These are phyloP conservation scores for Palaemon carinicauda DNA, from an alignment of 1,140 invertebrate species.

Conservation along the genomic window DNA sequence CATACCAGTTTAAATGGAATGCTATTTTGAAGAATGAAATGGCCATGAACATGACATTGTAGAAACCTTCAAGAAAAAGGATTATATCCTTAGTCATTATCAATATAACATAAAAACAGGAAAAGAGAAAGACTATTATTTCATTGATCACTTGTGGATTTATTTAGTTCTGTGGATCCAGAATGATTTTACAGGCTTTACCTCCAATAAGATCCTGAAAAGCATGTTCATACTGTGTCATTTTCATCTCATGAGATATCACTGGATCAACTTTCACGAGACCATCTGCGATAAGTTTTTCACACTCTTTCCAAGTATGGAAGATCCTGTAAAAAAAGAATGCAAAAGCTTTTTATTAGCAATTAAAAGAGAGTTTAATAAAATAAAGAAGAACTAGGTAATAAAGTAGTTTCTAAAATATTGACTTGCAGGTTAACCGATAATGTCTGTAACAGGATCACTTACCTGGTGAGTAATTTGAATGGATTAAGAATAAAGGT, in stretches of 20 bases:
- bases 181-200: constrained; percentile 48
- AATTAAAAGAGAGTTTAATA: too few species aligned
- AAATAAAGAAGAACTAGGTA: too few species aligned
- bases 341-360: not conserved
- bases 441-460: too few species aligned
- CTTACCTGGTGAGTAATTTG: not conserved
- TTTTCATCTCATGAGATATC: constrained; percentile 40
- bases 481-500: too few species aligned
- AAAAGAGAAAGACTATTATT: not conserved
- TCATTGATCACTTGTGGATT: not conserved
- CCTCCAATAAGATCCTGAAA: constrained; percentile 59
- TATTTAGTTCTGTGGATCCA: constrained; percentile 46
- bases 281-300: constrained; percentile 28
- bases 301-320: constrained; percentile 42
- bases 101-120: too few species aligned
- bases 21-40: too few species aligned
- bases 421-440: too few species aligned
- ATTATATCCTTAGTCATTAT: too few species aligned
- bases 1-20: too few species aligned
- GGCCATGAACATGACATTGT: too few species aligned
- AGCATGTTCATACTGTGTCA: constrained; percentile 60
- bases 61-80: too few species aligned
- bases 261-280: constrained; percentile 28
- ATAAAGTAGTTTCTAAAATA: too few species aligned
- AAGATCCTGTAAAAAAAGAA: constrained; percentile 28